Base-by-base conservation (phyloP, 1,140 invertebrate species). In the Drosophila pandora region DNA sequence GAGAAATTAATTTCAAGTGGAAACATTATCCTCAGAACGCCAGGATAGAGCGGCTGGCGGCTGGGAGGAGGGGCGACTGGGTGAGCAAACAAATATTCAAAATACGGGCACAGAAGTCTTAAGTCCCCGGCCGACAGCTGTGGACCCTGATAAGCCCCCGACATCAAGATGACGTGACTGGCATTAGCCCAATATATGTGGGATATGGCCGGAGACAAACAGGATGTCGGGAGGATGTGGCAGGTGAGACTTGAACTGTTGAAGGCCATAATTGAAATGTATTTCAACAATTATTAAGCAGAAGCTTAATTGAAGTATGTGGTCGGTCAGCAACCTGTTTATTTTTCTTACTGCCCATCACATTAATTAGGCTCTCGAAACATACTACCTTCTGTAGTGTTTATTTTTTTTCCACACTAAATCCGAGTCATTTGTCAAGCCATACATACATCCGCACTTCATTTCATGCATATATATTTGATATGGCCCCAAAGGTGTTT, bases 1-100 rank as follows among this genome's bases (percentile, higher is more conserved):
- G 83, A 87, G 83, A 87, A 87, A 87, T 87, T 87, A 87, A 87
- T 87, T 87, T 87, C 79, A 79, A 88, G 83, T 87, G 84, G 83
- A 79, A 87, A 87, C 75, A 88, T 87, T 88, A 88, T 57, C 28
- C 25, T 39, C 17, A 55, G 52, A 37, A 13, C 10, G 13, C 37
- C 10, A 9, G 41, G 13, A n/a, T 7, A 5, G 3, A n/a, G 13
- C 12, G 34, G 34, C 39, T 2, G 41, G 13, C 12, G 34, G 34
- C 39, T 2, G 41, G 41, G 5, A 0, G 41, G 3, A 45, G 41
- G 17, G 17, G 41, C 41, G 70, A 64, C 64, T 53, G 65, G 61
- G 58, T 47, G 55, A 9, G 64, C 71, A 79, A 89, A 79, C 67
- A 88, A 83, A 88, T 88, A 83, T 83, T 88, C 63, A 83, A 87